Evolutionary conservation across 1,140 invertebrate species (phyloP), one percentile per base, ranked within the genome.

Genomic region (Gerris buenoi): DNA sequence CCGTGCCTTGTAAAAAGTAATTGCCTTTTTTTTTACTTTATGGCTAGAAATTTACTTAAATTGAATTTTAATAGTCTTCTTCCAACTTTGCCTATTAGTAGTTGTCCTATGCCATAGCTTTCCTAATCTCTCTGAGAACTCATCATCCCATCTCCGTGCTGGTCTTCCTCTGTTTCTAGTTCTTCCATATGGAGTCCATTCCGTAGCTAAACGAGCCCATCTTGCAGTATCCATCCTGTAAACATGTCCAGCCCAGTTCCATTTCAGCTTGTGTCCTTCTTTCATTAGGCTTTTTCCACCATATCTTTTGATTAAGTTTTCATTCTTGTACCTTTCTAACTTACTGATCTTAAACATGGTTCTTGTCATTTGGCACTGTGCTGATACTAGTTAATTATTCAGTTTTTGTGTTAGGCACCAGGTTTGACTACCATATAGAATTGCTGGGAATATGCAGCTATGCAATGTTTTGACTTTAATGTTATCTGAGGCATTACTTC

Each of bases 211-310:
- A 25, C 61, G 64, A 27, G 61, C 64, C 63, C 61, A 68, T 59
- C 66, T 62, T 1, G 65, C 27, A 27, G 65, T 63, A 2, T 66
- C 25, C 27, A 64, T 57, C 26, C 69, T 65, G 0, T 22, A 28
- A 1, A 68, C 65, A 63, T 70, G 67, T 1, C 67, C 67, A n/a
- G 67, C 67, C 69, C 69, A 68, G 1, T 65, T 68, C 69, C 69
- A 70, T 61, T 70, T 68, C 27, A 46, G n/a, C 15, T 23, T 23
- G 18, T 27, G 46, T 2, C 64, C 57, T n/a, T 18, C 29, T 5
- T 67, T 23, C 23, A 27, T 23, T 60, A 65, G 22, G 25, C 66
- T 61, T 22, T n/a, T 65, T 1, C 25, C 28, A 59, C 63, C 27
- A 26, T n/a, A 27, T 29, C 28, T 68, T 2, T 26, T 27, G 23